phyloP scores from a whole-genome alignment of 2,113 vertebrate genomes.

The Sclerurus mexicanus region DNA sequence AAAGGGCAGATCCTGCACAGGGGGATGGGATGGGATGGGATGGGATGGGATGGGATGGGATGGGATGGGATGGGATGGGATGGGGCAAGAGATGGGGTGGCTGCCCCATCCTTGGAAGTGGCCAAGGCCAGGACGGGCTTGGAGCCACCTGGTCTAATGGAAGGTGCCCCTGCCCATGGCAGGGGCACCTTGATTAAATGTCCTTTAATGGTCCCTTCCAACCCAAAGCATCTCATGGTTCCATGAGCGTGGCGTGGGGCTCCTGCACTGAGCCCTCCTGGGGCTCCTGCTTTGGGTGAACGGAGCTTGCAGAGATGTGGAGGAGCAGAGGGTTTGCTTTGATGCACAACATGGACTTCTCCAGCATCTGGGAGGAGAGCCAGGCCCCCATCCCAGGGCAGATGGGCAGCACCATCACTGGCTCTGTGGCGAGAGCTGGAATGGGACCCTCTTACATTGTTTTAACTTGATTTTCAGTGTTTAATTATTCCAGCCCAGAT shows the following conservation, averaged over 20 bases:
- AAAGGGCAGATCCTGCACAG: no score
- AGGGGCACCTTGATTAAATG: not conserved
- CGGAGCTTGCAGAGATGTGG: rapidly evolving
- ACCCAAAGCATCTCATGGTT: rapidly evolving
- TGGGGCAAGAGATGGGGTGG: no score
- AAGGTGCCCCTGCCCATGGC: not conserved
- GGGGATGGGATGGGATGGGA: no score
- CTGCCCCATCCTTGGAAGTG: no score
- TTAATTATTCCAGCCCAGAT: constrained; percentile 33
- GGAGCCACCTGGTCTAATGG: not conserved
- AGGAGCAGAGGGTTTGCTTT: not conserved
- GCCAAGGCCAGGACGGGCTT: not conserved
- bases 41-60: no score
- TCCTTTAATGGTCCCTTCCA: rapidly evolving
- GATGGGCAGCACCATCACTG: rapidly evolving
- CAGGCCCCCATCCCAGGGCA: rapidly evolving
- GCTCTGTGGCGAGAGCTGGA: not conserved
- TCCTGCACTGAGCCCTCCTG: not conserved
- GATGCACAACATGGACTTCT: rapidly evolving
- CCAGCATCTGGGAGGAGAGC: not conserved
- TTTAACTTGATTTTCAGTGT: not conserved
- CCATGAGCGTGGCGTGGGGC: not conserved
- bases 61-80: no score
- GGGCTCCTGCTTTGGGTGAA: not conserved
- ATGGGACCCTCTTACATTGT: not conserved